Percentiles rank a stretch among this genome's conserved stretches.
These are phyloP conservation scores for Agrochola macilenta DNA, from an alignment of 2,888 invertebrate genomes.

Conservation along the genomic window DNA sequence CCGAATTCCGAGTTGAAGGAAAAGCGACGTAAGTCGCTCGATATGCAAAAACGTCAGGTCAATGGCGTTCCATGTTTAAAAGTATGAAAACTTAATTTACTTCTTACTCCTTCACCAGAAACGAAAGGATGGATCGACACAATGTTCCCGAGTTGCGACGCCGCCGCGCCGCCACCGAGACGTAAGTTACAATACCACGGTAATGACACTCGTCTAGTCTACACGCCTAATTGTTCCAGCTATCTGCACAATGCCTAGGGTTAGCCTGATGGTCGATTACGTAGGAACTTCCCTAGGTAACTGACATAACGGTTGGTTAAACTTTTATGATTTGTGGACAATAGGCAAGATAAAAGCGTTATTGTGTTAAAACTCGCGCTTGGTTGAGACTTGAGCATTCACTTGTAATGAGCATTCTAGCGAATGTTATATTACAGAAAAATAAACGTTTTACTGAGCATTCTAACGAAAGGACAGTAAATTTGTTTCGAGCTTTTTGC, in stretches of 20 bases:
- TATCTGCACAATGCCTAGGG: conserved; percentile 45
- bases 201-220: conserved; percentile 69
- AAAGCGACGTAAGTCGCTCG: not conserved
- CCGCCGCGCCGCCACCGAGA: conserved; percentile 29
- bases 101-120: not conserved
- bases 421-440: no score
- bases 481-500: no score
- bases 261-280: conserved; percentile 47
- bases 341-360: not conserved
- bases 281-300: conserved; percentile 27
- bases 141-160: conserved; percentile 39
- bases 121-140: conserved; percentile 29
- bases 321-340: conserved; percentile 1
- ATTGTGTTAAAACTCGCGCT: not conserved
- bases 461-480: no score
- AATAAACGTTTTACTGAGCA: no score
- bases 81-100: conserved; percentile 3
- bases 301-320: conserved; percentile 23
- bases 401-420: no score
- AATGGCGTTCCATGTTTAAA: not conserved
- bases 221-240: conserved; percentile 64
- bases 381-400: not conserved
- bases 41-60: not conserved
- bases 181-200: conserved; percentile 66
- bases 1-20: not conserved